These are phyloP conservation scores for Neodiprion lecontei DNA, from an alignment of 1,140 invertebrate genomes.

Conservation along the genomic window DNA sequence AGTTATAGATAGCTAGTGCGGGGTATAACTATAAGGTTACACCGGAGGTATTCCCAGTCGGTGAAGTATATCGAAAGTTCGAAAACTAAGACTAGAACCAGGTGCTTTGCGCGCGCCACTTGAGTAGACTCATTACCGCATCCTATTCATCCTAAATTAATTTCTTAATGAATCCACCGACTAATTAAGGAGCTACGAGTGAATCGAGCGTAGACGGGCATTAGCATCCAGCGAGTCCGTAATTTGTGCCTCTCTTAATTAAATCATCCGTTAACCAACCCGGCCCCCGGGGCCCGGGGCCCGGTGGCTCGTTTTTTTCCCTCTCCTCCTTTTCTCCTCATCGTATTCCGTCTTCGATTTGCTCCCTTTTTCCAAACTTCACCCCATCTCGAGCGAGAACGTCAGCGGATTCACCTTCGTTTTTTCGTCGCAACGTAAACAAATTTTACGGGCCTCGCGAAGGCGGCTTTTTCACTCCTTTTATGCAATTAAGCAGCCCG, in stretches of 20 bases:
- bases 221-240: conserved; percentile 61
- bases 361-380: conserved; percentile 20
- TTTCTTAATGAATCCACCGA: conserved; percentile 47
- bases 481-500: conserved; percentile 45
- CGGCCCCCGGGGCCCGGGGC: conserved; percentile 21
- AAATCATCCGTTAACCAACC: conserved; percentile 62
- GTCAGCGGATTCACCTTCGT: conserved; percentile 35
- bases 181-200: conserved; percentile 56
- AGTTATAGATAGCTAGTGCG: not conserved
- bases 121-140: conserved; percentile 4
- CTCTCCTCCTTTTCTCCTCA: not conserved
- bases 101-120: not conserved
- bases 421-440: conserved; percentile 42
- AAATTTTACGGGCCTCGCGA: conserved; percentile 42
- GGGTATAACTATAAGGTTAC: too few species aligned
- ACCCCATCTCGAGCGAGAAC: conserved; percentile 11
- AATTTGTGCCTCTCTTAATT: conserved; percentile 65
- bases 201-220: conserved; percentile 54
- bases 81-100: not conserved
- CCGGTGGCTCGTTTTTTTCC: conserved; percentile 1
- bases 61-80: not conserved
- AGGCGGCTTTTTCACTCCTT: conserved; percentile 36
- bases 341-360: not conserved
- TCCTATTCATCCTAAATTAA: conserved; percentile 42
- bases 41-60: too few species aligned